Evolutionary conservation across 2,113 vertebrate species (phyloP), one percentile per base, ranked within the genome.

Genomic region (Eublepharis macularius): DNA sequence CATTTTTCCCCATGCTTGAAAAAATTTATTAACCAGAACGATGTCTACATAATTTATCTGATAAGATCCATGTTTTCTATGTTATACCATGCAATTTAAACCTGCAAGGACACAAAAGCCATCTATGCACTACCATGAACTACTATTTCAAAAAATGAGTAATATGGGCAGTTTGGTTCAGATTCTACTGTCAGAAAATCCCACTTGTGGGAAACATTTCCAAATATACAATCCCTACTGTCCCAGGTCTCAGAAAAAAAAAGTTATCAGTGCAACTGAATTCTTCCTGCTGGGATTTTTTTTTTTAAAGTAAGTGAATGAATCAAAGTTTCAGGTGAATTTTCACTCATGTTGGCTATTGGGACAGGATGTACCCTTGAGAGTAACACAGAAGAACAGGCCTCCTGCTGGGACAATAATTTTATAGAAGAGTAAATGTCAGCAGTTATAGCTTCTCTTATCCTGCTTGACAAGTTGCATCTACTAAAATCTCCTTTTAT

Each of bases 181-280:
- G 89, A 19, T 88, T 86, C 82, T 74, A 34, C 51, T 87, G 76
- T 84, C 75, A 87, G 66, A 87, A 91, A 72, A 51, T 10, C 73
- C 63, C n/a, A 68, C 86, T 91, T 90, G 88, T 6, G 60, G 19
- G 10, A 78, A 92, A 88, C 29, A 85, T 86, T 83, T 91, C 80
- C 82, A 75, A 75, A 75, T 45, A 47, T 29, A 65, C 5, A 76
- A 21, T 47, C 39, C 16, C 4, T 13, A n/a, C 2, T 24, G 1
- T 47, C 16, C 51, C 83, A 87, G 87, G 74, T 81, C 47, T 82
- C n/a, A 6, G 72, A 82, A 90, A 80, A 79, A 70, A 90, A 68
- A 45, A 51, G 68, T 81, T 47, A 79, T 29, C 32, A 47, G 80
- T 77, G 32, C 32, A 85, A 34, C 13, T 90, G 80, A 66, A 11